Evolutionary conservation across 2,888 invertebrate genomes (phyloP), one percentile per base, ranked within the genome.

Genomic region (Aelia acuminata): DNA sequence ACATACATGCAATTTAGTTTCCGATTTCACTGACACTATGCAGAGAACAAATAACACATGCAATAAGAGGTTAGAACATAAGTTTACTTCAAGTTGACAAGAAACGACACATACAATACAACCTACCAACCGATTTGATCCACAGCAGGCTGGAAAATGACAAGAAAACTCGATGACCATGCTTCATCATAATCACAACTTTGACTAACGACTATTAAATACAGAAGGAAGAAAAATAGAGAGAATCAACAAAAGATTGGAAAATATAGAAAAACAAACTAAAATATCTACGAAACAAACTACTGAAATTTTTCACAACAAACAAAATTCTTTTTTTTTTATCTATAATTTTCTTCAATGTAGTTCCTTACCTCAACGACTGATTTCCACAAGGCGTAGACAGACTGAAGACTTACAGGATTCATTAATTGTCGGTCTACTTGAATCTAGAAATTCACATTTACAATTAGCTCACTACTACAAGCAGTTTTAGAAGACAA

Each of bases 341-440:
- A 20, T 50, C 22, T n/a, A n/a, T n/a, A n/a, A 49, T 85, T 49
- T 10, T 50, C 49, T 35, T 53, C 85, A 53, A 53, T 20, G 11
- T 15, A 31, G 18, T 50, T 85, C 49, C 57, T 86, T 86, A 86
- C 86, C 86, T 86, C 39, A 8, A 63, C 35, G 1, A 86, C 43
- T 57, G 86, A 57, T 43, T 63, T 86, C 86, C 86, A 86, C 86
- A 86, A 63, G n/a, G 50, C 39, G 86, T 43, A 86, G 86, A 86
- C 57, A 39, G 75, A 75, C 63, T 86, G 57, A 39, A 57, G 57
- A 13, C 53, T 63, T 50, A 85, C 22, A 35, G 48, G 85, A 35
- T 85, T 85, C 85, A 85, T 35, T 85, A 85, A 85, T 85, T 85
- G 85, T 86, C 35, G 86, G 43, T 86, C 86, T 86, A 86, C 86